Evolutionary conservation across 2,113 vertebrate genomes (phyloP).

Genomic region (Mirza zaza): DNA sequence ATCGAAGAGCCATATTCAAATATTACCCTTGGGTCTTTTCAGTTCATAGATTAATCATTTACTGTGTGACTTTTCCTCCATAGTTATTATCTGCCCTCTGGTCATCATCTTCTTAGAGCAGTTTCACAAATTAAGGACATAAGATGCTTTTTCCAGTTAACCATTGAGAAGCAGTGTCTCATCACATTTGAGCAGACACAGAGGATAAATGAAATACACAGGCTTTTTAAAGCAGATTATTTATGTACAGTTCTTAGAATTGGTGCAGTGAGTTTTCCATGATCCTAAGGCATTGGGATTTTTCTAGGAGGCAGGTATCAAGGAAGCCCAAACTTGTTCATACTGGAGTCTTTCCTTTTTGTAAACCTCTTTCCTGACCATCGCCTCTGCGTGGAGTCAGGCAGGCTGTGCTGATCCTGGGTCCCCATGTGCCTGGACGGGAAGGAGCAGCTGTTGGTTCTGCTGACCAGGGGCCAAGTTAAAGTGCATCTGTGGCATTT

Average conservation of each 20-base stretch:
- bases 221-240: neutral
- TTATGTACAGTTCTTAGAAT: accelerated
- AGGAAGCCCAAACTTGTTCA: accelerated
- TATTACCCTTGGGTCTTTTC: neutral
- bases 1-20: neutral
- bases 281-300: neutral
- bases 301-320: neutral
- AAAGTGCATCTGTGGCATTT: neutral
- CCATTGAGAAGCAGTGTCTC: neutral
- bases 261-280: accelerated
- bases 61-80: accelerated
- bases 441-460: neutral
- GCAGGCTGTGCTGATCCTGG: neutral
- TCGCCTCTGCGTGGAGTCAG: neutral
- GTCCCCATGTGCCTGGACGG: neutral
- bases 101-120: neutral
- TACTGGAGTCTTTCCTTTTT: neutral
- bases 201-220: neutral
- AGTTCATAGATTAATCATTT: neutral
- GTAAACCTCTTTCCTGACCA: neutral
- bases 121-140: neutral
- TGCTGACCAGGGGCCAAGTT: neutral
- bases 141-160: neutral
- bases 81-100: neutral
- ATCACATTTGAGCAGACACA: neutral